Evolutionary conservation across 1,140 invertebrate species (phyloP), one percentile per base, ranked within the genome.

Genomic region (Bombus confusus): DNA sequence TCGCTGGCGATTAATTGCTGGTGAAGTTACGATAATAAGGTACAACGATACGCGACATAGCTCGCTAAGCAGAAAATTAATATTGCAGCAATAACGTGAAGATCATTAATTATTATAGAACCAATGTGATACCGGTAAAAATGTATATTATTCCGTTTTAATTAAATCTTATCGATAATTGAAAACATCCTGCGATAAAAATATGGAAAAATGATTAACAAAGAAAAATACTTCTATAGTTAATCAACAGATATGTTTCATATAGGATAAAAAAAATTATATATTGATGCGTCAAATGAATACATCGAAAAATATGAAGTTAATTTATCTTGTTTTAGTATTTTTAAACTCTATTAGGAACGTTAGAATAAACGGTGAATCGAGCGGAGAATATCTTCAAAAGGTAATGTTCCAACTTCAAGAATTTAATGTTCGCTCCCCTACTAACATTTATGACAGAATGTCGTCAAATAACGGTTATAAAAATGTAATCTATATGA

Each of bases 321-420:
- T 86, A 8, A 74, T 69, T 47, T 71, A 64, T 22, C 28, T 91
- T 15, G 59, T 52, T 64, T 31, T 85, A 18, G 34, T 83, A 72
- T 71, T 83, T 37, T 57, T 86, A 13, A 86, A 87, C 10, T 59
- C 74, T 47, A 37, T 68, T 43, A 77, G 57, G 34, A 71, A 57
- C 22, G 18, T 73, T 15, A 64, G 66, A 34, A 31, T 37, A 3
- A 83, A 47, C 75, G 57, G 86, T 25, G 92, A 93, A 71, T 89
- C 92, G 2, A 93, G 92, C 62, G 92, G 86, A 25, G 91, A 93
- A 3, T 93, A 93, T 86, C 88, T 93, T 28, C 88, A 87, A 31
- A 92, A 93, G 34, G 92, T 82, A 52, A 93, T 93, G 91, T 62
- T 87, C 12, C 88, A 93, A 75, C 86, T 93, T 25, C 90, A 91